Conservation (phyloP, 2,888 invertebrate species). For the Hyalella azteca region DNA sequence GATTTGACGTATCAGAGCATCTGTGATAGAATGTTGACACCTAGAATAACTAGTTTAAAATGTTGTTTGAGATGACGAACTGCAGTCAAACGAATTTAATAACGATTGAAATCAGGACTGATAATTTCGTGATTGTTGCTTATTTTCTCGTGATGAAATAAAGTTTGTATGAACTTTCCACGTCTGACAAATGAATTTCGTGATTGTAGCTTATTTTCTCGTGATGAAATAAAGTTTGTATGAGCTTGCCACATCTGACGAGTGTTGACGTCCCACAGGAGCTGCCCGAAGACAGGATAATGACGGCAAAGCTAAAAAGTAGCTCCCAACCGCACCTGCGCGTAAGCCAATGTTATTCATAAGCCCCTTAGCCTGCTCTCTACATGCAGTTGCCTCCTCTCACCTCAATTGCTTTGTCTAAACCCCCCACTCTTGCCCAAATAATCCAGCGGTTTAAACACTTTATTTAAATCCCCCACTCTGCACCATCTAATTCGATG, state of each 20-base stretch:
- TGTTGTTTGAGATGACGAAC: too few species aligned
- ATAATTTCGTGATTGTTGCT: background rate
- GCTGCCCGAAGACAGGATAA: constrained; percentile 15
- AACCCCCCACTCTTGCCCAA: too few species aligned
- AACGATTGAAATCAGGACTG: background rate
- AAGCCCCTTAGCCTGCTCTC: background rate
- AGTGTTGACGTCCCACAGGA: background rate
- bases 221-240: background rate
- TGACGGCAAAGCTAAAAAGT: constrained; percentile 22
- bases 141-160: background rate
- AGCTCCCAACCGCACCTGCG: background rate
- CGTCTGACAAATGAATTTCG: background rate
- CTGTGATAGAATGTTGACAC: too few species aligned
- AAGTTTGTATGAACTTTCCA: background rate
- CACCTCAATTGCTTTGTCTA: too few species aligned
- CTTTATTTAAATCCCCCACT: too few species aligned
- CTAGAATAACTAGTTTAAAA: too few species aligned
- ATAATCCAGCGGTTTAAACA: too few species aligned
- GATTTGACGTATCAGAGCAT: too few species aligned
- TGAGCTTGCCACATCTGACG: background rate
- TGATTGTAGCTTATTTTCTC: background rate
- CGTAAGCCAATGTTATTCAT: background rate
- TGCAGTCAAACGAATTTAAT: too few species aligned
- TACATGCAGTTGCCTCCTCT: too few species aligned
- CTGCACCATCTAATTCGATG: too few species aligned